Evolutionary conservation across 2,888 invertebrate genomes (phyloP), one percentile per base, ranked within the genome.

Genomic region (Pterobdella sp.): DNA sequence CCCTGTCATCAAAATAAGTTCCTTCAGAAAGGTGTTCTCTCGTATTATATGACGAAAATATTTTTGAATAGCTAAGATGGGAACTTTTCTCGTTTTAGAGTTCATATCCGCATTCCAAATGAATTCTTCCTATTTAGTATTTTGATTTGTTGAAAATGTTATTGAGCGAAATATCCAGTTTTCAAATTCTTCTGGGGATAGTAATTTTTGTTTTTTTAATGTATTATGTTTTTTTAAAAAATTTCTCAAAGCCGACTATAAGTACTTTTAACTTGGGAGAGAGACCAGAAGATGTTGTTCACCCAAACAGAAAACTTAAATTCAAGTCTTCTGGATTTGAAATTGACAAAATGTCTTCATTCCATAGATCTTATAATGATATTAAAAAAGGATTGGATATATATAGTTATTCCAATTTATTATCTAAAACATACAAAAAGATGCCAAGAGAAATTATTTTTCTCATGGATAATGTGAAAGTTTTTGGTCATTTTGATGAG

Each of bases 381-480:
- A 35, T 71, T 22, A 31, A 63, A 32, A 60, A 63, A 35, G 63
- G 71, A 3, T 18, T 63, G 7, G 71, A 71, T 63, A 31, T 63
- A 7, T 60, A 56, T 35, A 71, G 71, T 34, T 26, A n/a, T n/a
- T 35, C 63, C 32, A 56, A 71, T 36, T 63, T 63, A 34, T 34
- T 56, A 3, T 22, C 63, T 29, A 71, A 63, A 63, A 3, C 3
- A 35, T 71, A 71, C 36, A 63, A 63, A 22, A 56, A 56, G 34
- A 34, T 71, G n/a, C 71, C 71, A 22, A 35, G 34, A 71, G 71
- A 71, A 35, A 71, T 71, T 56, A 63, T 71, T 60, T 71, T 71
- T 37, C 60, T 71, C n/a, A 71, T 71, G 63, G 71, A 71, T 31
- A 71, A 71, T 31, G 52, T 71, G n/a, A 71, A 71, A 36, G 71